phyloP scores from a whole-genome alignment of 2,113 vertebrate genomes.

The Scalopus aquaticus region DNA sequence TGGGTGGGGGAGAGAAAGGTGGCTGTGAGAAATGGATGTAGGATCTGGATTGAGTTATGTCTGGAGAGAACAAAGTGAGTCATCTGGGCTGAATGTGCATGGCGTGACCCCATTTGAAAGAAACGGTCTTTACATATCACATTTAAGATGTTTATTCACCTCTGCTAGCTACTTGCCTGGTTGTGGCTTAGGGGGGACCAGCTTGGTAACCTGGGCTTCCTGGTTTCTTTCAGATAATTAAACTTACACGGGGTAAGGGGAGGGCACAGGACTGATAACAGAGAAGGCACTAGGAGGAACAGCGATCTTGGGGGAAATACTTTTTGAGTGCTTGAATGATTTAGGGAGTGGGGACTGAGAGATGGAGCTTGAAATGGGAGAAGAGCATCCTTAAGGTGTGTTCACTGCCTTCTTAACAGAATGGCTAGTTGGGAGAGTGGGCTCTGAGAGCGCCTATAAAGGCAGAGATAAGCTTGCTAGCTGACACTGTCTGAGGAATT shows the following conservation, averaged over 20 bases:
- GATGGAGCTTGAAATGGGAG: neutral
- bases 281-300: neutral
- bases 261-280: neutral
- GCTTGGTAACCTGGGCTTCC: neutral
- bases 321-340: neutral
- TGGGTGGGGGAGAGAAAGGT: neutral
- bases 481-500: slow-evolving; percentile 72
- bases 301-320: neutral
- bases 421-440: neutral
- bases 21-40: neutral
- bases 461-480: slow-evolving; percentile 53
- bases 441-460: slow-evolving; percentile 22
- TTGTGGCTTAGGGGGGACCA: neutral
- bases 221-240: slow-evolving; percentile 32
- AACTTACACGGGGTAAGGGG: neutral
- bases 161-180: neutral
- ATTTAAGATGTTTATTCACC: slow-evolving; percentile 43
- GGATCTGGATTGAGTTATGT: neutral
- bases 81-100: neutral
- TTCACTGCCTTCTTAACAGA: neutral
- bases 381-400: neutral
- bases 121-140: neutral
- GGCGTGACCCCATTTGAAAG: neutral
- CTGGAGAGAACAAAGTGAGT: neutral
- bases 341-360: too few species aligned